Conservation (phyloP, 2,888 invertebrate species). For the Ormyrus pomaceus region DNA sequence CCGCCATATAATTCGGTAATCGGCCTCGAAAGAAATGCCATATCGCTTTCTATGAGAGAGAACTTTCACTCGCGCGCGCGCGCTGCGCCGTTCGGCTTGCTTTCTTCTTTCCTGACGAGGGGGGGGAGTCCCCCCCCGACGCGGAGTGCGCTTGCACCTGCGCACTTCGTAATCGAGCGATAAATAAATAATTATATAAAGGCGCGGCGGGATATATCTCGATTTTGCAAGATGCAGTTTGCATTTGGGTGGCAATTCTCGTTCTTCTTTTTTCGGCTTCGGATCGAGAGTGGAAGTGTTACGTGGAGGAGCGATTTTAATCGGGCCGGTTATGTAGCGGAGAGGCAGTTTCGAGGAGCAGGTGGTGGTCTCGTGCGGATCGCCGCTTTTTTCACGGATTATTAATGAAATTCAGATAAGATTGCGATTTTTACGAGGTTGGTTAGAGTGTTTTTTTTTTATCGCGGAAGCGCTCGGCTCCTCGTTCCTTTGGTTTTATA, state of each 20-base stretch:
- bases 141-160: not conserved
- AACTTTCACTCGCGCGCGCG: constrained; percentile 71
- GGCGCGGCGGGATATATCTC: not conserved
- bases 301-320: no score
- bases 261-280: not conserved
- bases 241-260: not conserved
- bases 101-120: constrained; percentile 66
- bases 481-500: no score
- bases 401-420: no score
- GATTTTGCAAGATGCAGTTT: constrained; percentile 36
- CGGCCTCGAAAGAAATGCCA: constrained; percentile 66
- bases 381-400: no score
- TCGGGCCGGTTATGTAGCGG: no score
- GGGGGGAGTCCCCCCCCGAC: constrained; percentile 41
- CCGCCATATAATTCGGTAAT: constrained; percentile 60
- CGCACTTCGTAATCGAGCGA: not conserved
- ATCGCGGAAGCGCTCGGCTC: no score
- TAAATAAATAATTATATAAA: not conserved
- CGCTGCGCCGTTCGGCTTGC: constrained; percentile 56
- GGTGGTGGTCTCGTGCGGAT: no score
- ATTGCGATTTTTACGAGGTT: no score
- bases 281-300: no score
- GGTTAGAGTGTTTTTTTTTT: no score
- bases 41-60: constrained; percentile 72
- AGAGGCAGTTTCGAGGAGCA: no score